Conservation (phyloP, 1,140 invertebrate species). For the Conus betulinus region DNA sequence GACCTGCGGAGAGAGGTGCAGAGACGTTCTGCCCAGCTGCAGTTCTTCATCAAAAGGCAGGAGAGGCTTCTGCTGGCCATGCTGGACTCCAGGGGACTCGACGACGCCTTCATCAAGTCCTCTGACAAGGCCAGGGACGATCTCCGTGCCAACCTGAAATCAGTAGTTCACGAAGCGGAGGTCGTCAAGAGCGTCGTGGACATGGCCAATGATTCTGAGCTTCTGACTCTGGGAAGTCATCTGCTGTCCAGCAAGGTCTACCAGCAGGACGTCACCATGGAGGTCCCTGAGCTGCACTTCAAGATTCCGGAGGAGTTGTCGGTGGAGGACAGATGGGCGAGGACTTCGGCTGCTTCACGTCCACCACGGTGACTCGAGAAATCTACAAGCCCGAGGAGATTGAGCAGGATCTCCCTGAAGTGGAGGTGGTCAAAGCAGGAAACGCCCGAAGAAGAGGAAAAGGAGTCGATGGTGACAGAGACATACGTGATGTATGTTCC, state of each 20-base stretch:
- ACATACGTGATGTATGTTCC: background rate
- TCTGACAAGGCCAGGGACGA: slow-evolving; percentile 42
- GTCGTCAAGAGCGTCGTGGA: slow-evolving; percentile 53
- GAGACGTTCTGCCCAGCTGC: slow-evolving; percentile 45
- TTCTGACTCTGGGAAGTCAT: slow-evolving; percentile 36
- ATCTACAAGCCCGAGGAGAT: slow-evolving; percentile 42
- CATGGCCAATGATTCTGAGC: slow-evolving; percentile 45
- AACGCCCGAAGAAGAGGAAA: background rate
- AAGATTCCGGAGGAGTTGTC: slow-evolving; percentile 7
- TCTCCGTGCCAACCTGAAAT: slow-evolving; percentile 51
- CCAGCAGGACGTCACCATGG: slow-evolving; percentile 17
- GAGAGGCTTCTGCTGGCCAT: slow-evolving; percentile 52
- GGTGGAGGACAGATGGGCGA: slow-evolving; percentile 35
- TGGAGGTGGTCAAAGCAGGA: background rate
- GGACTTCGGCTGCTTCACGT: slow-evolving; percentile 43
- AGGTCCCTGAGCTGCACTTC: slow-evolving; percentile 12
- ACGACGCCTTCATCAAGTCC: slow-evolving; percentile 41
- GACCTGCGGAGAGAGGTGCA: slow-evolving; percentile 50
- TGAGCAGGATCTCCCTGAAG: slow-evolving; percentile 11
- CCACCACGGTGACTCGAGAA: background rate
- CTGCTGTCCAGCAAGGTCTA: slow-evolving; percentile 38
- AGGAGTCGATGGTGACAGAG: background rate
- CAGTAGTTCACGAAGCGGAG: slow-evolving; percentile 49
- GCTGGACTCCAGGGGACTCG: slow-evolving; percentile 43
- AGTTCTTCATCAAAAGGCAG: slow-evolving; percentile 47